phyloP scores from a whole-genome alignment of 2,888 invertebrate species.

The Hypselothyrea guttata region DNA sequence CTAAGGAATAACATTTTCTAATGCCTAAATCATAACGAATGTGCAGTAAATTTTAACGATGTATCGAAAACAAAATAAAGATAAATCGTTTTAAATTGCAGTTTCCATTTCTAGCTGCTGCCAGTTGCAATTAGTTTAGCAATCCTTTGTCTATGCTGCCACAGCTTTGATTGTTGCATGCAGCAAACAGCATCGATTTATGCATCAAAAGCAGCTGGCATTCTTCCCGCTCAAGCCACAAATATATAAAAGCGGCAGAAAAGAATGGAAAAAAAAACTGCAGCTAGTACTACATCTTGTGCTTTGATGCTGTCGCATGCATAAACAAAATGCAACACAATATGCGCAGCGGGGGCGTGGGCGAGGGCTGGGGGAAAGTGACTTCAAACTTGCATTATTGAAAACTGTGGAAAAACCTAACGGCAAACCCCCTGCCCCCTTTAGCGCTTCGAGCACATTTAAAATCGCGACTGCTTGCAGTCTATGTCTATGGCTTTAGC shows the following conservation, averaged over 20 bases:
- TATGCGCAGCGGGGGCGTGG: conserved; percentile 26
- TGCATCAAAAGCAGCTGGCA: conserved; percentile 5
- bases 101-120: conserved; percentile 2
- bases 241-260: too few relatives aligned
- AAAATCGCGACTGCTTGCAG: conserved; percentile 29
- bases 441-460: not conserved
- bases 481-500: conserved; percentile 45
- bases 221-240: not conserved
- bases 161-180: conserved; percentile 35
- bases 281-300: conserved; percentile 33
- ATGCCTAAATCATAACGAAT: too few relatives aligned
- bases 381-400: conserved; percentile 69
- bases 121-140: not conserved
- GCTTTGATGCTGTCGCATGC: conserved; percentile 64
- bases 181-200: conserved; percentile 58
- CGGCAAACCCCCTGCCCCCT: not conserved
- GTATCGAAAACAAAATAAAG: too few relatives aligned
- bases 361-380: conserved; percentile 16
- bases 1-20: too few relatives aligned
- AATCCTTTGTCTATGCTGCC: not conserved
- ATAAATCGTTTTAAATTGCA: too few relatives aligned
- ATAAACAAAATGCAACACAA: conserved; percentile 74
- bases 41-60: too few relatives aligned
- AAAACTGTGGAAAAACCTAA: conserved; percentile 51
- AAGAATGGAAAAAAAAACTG: conserved; percentile 2